These are phyloP conservation scores for Hydropotes inermis DNA, from an alignment of 2,113 vertebrate genomes.

Conservation along the genomic window DNA sequence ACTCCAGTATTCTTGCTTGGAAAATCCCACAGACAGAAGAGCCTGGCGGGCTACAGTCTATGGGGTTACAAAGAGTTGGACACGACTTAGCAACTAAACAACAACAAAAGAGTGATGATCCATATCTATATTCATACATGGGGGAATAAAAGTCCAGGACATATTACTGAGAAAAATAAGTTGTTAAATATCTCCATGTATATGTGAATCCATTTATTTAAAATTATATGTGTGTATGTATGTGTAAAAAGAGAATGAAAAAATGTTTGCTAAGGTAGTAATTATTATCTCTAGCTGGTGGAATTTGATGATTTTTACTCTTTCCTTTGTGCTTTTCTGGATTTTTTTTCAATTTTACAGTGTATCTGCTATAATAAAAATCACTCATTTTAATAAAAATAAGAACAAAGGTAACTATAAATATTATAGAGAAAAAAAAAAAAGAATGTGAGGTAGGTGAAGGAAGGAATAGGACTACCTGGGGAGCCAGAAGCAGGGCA, in stretches of 20 bases:
- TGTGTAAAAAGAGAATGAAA: not conserved
- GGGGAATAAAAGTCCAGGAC: not conserved
- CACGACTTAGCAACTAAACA: not conserved
- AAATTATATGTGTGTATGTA: not conserved
- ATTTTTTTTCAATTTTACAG: not conserved
- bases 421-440: not conserved
- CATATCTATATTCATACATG: not conserved
- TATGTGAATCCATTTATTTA: not conserved
- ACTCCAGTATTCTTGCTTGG: not conserved
- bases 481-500: not conserved
- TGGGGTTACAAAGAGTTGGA: not conserved
- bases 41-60: not conserved
- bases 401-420: not conserved
- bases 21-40: not conserved
- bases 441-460: not conserved
- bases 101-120: not conserved
- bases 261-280: not conserved
- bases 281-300: not conserved
- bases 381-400: not conserved
- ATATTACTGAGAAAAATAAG: not conserved
- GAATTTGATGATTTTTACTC: not conserved
- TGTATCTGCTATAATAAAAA: not conserved
- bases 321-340: not conserved
- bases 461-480: not conserved
- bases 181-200: not conserved